Evolutionary conservation across 2,888 invertebrate species (phyloP).

Genomic region (Rosalia funebris): DNA sequence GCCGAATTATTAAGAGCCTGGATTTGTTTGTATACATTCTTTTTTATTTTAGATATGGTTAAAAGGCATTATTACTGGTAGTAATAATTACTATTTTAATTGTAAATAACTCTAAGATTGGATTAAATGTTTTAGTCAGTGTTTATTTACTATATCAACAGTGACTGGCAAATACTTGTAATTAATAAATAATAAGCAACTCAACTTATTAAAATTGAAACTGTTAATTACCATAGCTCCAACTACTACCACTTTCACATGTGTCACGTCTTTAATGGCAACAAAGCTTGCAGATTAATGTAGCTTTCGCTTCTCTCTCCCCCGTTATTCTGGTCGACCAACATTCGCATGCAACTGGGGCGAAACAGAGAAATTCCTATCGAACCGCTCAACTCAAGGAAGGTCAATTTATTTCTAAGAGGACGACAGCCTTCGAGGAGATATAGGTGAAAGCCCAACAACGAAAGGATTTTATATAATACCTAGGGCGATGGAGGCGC

Average conservation of each 20-base stretch:
- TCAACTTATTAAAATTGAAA: too few relatives aligned
- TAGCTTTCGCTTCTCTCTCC: not conserved
- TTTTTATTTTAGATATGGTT: too few relatives aligned
- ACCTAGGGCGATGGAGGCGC: conserved; percentile 33
- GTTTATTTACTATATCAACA: too few relatives aligned
- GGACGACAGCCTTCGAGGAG: conserved; percentile 44
- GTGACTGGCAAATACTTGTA: too few relatives aligned
- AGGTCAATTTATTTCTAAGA: conserved; percentile 48
- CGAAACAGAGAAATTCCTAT: conserved; percentile 29
- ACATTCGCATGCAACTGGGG: conserved; percentile 45
- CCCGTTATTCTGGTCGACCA: conserved; percentile 26
- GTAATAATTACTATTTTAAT: too few relatives aligned
- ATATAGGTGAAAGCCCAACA: conserved; percentile 47
- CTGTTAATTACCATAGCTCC: too few relatives aligned
- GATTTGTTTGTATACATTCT: too few relatives aligned
- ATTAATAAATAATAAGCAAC: too few relatives aligned
- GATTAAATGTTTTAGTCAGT: too few relatives aligned
- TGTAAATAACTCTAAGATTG: too few relatives aligned
- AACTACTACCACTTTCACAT: not conserved
- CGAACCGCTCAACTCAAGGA: conserved; percentile 39
- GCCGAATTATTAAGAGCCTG: too few relatives aligned
- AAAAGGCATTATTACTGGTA: too few relatives aligned
- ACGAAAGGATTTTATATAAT: conserved; percentile 48
- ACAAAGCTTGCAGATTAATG: not conserved
- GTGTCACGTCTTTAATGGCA: not conserved